A percentile compares a stretch with the other conserved stretches of the same genome.
phyloP scores from a whole-genome alignment of 30 jellyfish, hydroid and myxozoan species.

The Sanderia malayensis region DNA sequence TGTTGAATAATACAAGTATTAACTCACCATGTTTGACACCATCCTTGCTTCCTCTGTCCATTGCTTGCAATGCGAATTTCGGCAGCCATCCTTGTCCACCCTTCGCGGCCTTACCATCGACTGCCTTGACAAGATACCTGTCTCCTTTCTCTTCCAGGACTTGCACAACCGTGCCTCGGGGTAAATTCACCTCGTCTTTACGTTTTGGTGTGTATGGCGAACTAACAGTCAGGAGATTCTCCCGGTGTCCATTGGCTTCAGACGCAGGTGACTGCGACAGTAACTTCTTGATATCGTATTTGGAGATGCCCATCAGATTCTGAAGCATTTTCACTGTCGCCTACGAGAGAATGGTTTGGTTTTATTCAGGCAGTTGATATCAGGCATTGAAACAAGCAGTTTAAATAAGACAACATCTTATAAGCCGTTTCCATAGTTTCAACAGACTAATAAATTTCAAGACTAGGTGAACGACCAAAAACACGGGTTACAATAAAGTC shows the following conservation, averaged over 20 bases:
- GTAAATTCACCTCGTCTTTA: constrained; percentile 75
- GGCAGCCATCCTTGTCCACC: constrained; percentile 93
- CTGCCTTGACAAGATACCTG: constrained; percentile 69
- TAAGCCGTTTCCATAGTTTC: too few relatives aligned
- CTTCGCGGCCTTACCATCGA: constrained; percentile 39
- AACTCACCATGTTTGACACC: neutral
- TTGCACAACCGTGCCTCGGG: constrained; percentile 62
- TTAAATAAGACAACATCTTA: too few relatives aligned
- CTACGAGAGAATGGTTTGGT: neutral
- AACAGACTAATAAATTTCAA: too few relatives aligned
- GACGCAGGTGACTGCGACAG: neutral
- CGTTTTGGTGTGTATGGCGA: constrained; percentile 74
- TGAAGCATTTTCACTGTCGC: constrained; percentile 1
- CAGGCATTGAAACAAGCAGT: too few relatives aligned
- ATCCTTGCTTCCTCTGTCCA: constrained; percentile 8
- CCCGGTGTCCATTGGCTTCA: neutral
- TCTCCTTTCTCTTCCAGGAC: constrained; percentile 70
- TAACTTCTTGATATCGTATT: constrained; percentile 13
- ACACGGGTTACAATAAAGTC: too few relatives aligned
- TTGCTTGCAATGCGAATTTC: constrained; percentile 59
- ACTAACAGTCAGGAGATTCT: constrained; percentile 11
- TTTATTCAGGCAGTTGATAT: neutral
- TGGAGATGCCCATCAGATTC: constrained; percentile 47
- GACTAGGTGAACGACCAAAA: too few relatives aligned
- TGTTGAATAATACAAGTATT: too few relatives aligned